Evolutionary conservation across 2,888 invertebrate species (phyloP).

Genomic region (Drosophila prostipennis): DNA sequence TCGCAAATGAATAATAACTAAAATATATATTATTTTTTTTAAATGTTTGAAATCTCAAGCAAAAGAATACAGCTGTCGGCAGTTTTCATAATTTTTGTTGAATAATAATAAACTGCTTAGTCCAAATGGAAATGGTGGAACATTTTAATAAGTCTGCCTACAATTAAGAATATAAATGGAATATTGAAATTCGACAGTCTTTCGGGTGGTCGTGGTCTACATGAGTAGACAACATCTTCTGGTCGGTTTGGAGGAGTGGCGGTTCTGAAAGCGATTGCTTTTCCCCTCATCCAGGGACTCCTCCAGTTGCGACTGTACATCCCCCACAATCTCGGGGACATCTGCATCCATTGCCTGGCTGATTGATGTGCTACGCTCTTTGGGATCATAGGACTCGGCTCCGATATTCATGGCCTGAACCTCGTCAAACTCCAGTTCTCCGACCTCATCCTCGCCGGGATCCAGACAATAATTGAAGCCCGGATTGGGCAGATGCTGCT

Average conservation of each 20-base stretch:
- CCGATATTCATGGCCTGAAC: constrained; percentile 12
- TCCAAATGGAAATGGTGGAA: not conserved
- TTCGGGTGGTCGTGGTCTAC: not conserved
- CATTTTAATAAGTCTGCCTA: constrained; percentile 4
- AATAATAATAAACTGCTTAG: no score
- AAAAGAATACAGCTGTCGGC: no score
- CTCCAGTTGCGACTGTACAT: constrained; percentile 9
- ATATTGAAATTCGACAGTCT: not conserved
- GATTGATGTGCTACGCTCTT: not conserved
- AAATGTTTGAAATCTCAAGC: no score
- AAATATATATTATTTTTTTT: no score
- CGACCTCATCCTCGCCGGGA: constrained; percentile 10
- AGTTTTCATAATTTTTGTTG: no score
- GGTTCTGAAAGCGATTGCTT: not conserved
- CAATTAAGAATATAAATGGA: constrained; percentile 9
- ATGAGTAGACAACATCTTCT: constrained; percentile 18
- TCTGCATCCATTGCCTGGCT: constrained; percentile 5
- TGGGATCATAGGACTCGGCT: constrained; percentile 33
- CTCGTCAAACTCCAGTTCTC: constrained; percentile 22
- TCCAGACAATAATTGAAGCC: not conserved
- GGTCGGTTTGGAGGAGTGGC: not conserved
- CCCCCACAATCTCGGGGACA: constrained; percentile 35
- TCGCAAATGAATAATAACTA: no score
- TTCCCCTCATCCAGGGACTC: constrained; percentile 1
- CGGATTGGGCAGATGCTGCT: not conserved